Conservation (phyloP, 2,888 invertebrate species). For the Palloptera scutellata region DNA sequence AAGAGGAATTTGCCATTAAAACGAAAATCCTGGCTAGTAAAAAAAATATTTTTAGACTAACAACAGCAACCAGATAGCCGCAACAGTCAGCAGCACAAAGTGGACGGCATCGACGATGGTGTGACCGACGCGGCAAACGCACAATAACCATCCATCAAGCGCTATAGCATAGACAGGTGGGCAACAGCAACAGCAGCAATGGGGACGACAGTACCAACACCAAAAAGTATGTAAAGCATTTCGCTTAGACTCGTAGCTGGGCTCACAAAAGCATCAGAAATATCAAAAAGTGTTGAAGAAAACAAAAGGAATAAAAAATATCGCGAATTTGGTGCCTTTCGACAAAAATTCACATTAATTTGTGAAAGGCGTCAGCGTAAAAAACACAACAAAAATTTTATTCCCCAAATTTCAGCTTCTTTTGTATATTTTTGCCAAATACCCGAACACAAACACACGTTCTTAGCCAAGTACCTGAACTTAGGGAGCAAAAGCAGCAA, state of each 20-base stretch:
- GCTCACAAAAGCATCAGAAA: too few relatives aligned
- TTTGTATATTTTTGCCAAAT: too few relatives aligned
- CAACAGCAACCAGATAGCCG: constrained; percentile 22
- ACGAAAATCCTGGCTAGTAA: too few relatives aligned
- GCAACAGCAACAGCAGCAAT: constrained; percentile 45
- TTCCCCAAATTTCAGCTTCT: too few relatives aligned
- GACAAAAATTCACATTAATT: constrained; percentile 58
- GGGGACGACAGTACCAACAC: constrained; percentile 23
- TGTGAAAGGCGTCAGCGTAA: constrained; percentile 29
- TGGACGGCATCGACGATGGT: constrained; percentile 14
- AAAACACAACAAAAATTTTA: too few relatives aligned
- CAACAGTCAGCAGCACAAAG: not conserved
- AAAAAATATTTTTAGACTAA: constrained; percentile 25
- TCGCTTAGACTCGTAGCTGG: too few relatives aligned
- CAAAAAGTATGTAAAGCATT: too few relatives aligned
- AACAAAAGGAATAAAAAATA: constrained; percentile 46
- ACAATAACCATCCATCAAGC: constrained; percentile 59
- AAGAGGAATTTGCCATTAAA: not conserved
- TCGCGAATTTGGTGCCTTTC: constrained; percentile 57
- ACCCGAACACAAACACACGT: too few relatives aligned
- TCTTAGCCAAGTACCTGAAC: too few relatives aligned
- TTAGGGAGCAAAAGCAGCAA: too few relatives aligned
- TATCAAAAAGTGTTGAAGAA: too few relatives aligned
- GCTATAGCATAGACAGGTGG: constrained; percentile 53
- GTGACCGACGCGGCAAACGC: constrained; percentile 39